Evolutionary conservation across 1,140 invertebrate species (phyloP), one percentile per base, ranked within the genome.

Genomic region (Dendrolimus punctatus): DNA sequence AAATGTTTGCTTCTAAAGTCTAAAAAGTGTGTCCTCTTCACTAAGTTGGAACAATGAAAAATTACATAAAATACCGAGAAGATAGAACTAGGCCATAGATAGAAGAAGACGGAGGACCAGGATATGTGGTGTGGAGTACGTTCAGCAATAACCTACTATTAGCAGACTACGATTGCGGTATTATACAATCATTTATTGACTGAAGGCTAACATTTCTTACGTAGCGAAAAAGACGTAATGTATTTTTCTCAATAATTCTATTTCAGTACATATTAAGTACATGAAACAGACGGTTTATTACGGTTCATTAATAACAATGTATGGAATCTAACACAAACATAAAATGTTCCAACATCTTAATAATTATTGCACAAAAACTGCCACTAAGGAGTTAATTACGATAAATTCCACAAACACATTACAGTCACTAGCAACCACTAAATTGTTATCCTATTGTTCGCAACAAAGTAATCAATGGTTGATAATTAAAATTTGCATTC

Each of bases 321-420:
- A 64, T 37, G 49, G 58, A 64, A 66, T 65, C 46, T 66, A 59
- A 39, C 67, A 61, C 55, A 56, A 60, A 41, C 55, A 58, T 64
- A 56, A 62, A 63, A 23, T 23, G 43, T 9, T 56, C 60, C 52
- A 49, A 55, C 51, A 53, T 57, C 60, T 64, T 74, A 73, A 72
- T 80, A 71, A 73, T 75, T 62, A 65, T 56, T 40, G 37, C 23
- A 73, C 70, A 78, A 77, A 83, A 84, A 81, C 68, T 78, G 68
- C 74, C 71, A 75, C 68, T 73, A 65, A 61, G 62, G 62, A 68
- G 58, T 73, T 83, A 85, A 85, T 85, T 72, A 80, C 71, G 77
- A 69, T 76, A 85, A 76, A 85, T 85, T 85, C 78, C 82, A 66
- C 73, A 80, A 68, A 72, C 58, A 63, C 39, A 60, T 59, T 62